Evolutionary conservation across 1,140 invertebrate species (phyloP).

Genomic region (Drosophila serrata): DNA sequence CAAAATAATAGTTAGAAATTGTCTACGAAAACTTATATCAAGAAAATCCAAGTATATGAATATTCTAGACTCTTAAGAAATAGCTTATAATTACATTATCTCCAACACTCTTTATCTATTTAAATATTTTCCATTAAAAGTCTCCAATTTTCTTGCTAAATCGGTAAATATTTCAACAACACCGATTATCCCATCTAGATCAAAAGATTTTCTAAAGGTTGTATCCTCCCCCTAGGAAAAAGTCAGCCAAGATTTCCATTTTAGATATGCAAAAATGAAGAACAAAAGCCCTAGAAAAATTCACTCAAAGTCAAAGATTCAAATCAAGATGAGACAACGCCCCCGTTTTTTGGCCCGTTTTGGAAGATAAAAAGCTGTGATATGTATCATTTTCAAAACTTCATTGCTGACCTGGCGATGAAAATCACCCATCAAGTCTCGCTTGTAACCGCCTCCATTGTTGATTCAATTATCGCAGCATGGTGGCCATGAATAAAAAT

Average conservation of each 20-base stretch:
- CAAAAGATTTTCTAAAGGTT: conserved; percentile 29
- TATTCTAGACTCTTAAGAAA: neutral
- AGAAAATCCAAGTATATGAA: neutral
- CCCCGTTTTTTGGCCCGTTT: conserved; percentile 27
- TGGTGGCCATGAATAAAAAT: conserved; percentile 54
- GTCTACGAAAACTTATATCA: too few species aligned
- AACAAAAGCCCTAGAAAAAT: conserved; percentile 9
- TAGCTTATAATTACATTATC: neutral
- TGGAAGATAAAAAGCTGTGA: conserved; percentile 29
- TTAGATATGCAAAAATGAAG: conserved; percentile 65
- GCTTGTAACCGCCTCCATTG: conserved; percentile 59
- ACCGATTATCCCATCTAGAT: conserved; percentile 24
- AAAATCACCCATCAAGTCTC: conserved; percentile 50
- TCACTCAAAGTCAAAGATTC: conserved; percentile 33
- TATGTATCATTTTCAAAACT: conserved; percentile 34
- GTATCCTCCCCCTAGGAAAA: conserved; percentile 15
- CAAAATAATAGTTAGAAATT: too few species aligned
- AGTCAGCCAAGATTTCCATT: conserved; percentile 62
- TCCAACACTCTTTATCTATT: neutral
- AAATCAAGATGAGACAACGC: conserved; percentile 50
- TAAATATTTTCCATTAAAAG: neutral
- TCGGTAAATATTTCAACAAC: neutral
- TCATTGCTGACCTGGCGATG: conserved; percentile 35
- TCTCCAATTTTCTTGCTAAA: neutral
- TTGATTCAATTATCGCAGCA: conserved; percentile 81